Evolutionary conservation across 2,797 vertebrate species (phyloP).

Genomic region (Selene dorsalis): DNA sequence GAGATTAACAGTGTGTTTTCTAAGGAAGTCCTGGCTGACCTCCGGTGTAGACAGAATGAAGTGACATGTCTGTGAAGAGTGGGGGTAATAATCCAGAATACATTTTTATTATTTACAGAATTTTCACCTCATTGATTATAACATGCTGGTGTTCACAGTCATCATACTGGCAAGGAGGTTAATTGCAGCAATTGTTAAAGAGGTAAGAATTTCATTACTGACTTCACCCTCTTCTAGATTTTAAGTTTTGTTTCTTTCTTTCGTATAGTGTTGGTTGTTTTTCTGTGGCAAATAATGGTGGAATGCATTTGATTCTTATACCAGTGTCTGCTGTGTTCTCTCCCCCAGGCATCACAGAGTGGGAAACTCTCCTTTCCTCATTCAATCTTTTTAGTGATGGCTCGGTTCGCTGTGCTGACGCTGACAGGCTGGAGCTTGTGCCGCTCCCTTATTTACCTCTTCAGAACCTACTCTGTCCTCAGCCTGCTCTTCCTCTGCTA

Average conservation of each 20-base stretch:
- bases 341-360: slow-evolving; percentile 92
- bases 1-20: too few relatives aligned
- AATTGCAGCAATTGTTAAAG: slow-evolving; percentile 95
- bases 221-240: neutral
- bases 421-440: slow-evolving; percentile 97
- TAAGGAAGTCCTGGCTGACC: too few relatives aligned
- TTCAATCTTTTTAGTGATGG: slow-evolving; percentile 92
- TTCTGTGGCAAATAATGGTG: neutral
- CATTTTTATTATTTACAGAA: slow-evolving; percentile 85
- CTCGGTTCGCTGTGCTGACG: slow-evolving; percentile 95
- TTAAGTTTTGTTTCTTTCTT: neutral
- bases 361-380: slow-evolving; percentile 95
- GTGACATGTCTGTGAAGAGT: neutral
- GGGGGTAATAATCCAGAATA: slow-evolving; percentile 1
- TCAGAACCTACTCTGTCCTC: slow-evolving; percentile 95
- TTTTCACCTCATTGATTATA: slow-evolving; percentile 99
- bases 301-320: neutral
- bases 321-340: neutral
- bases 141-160: slow-evolving; percentile 95
- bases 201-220: slow-evolving; percentile 84
- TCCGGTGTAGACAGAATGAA: neutral
- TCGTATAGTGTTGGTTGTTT: neutral
- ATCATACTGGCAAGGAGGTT: slow-evolving; percentile 95
- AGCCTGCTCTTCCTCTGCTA: slow-evolving; percentile 99
- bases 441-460: slow-evolving; percentile 95